A percentile compares a stretch with the other conserved stretches of the same genome.
Evolutionary conservation across 37 sponge, comb jelly and placozoan genomes (phyloP).

Genomic region (Beroe forskalii): DNA sequence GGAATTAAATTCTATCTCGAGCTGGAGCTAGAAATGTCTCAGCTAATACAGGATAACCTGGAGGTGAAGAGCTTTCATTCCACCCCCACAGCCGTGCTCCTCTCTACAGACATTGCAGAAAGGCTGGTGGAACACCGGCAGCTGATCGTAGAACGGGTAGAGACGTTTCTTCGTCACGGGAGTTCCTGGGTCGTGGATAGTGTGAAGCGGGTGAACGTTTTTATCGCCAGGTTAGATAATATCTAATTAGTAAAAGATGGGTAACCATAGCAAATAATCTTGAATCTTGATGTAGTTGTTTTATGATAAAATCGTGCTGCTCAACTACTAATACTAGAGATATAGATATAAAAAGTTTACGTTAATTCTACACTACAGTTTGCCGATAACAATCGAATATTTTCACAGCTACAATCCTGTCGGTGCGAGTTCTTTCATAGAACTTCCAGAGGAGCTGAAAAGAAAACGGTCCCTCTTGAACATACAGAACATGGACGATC

Average conservation of each 20-base stretch:
- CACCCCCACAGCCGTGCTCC: not conserved
- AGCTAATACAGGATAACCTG: not conserved
- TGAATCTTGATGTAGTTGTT: too few relatives aligned
- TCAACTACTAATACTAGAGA: too few relatives aligned
- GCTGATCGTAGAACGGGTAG: not conserved
- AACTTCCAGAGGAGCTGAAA: not conserved
- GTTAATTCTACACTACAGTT: too few relatives aligned
- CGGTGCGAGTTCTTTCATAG: not conserved
- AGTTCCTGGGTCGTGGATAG: not conserved
- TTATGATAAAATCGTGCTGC: too few relatives aligned
- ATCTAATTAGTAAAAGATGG: too few relatives aligned
- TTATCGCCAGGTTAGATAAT: not conserved
- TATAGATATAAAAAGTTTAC: too few relatives aligned
- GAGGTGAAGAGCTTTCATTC: not conserved
- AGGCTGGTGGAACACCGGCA: not conserved
- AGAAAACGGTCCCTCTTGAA: not conserved
- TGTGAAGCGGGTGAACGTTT: not conserved
- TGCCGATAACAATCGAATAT: too few relatives aligned
- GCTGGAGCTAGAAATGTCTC: not conserved
- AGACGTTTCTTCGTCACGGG: not conserved
- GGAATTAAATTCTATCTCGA: not conserved
- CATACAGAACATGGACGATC: slow-evolving; percentile 29
- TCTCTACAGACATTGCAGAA: not conserved
- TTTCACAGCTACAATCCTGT: slow-evolving; percentile 14
- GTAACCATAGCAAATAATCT: too few relatives aligned